phyloP scores from a whole-genome alignment of 2,888 invertebrate genomes.

The Cepaea hortensis region DNA sequence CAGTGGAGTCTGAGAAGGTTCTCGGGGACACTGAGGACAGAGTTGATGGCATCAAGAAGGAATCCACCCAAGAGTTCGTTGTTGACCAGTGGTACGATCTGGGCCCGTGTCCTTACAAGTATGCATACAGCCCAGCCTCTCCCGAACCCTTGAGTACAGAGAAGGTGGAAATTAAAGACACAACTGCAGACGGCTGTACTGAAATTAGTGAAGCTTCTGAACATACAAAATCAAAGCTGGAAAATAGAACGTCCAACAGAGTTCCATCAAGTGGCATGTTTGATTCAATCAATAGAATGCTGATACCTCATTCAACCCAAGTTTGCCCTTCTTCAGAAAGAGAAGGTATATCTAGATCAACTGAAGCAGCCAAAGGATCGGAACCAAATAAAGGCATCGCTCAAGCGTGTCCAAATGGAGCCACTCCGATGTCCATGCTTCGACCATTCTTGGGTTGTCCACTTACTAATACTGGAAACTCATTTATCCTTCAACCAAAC shows the following conservation, averaged over 20 bases:
- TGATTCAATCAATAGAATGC: not conserved
- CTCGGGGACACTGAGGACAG: not conserved
- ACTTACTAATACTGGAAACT: not conserved
- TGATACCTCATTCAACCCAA: not conserved
- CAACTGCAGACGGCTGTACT: not conserved
- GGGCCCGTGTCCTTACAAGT: constrained; percentile 14
- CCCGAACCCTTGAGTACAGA: not conserved
- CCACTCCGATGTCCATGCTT: not conserved
- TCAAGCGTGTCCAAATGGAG: too few relatives aligned
- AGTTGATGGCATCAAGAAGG: constrained; percentile 18
- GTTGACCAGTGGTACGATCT: constrained; percentile 43
- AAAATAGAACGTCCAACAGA: not conserved
- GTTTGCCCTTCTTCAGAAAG: not conserved
- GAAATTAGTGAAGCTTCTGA: not conserved
- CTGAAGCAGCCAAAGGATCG: too few relatives aligned
- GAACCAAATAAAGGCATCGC: not conserved
- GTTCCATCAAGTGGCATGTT: not conserved
- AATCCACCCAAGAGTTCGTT: constrained; percentile 27
- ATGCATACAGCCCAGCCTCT: constrained; percentile 5
- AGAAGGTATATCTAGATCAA: not conserved
- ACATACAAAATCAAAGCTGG: not conserved
- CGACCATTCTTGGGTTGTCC: not conserved
- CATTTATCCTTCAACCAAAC: not conserved
- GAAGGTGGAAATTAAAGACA: not conserved
- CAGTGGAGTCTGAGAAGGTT: not conserved